Evolutionary conservation across 2,888 invertebrate species (phyloP).

Genomic region (Oligia fasciuncula): DNA sequence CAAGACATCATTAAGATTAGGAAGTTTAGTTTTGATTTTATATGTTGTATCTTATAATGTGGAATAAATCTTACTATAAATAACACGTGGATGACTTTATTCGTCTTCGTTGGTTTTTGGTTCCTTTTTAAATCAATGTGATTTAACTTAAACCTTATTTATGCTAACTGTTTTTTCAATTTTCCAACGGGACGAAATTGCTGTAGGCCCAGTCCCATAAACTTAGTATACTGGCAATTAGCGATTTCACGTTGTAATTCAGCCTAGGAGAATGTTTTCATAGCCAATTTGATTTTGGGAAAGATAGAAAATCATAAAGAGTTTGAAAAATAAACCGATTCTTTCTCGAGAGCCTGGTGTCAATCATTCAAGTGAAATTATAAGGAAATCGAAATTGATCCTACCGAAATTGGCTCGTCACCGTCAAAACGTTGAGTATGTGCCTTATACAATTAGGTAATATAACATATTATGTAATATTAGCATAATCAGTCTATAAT

Average conservation of each 20-base stretch:
- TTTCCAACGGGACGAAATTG: not conserved
- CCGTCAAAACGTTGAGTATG: not conserved
- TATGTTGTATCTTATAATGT: not conserved
- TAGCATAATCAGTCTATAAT: not conserved
- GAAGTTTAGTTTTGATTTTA: not conserved
- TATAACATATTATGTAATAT: not conserved
- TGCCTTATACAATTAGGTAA: not conserved
- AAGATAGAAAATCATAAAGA: not conserved
- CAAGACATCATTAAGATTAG: conserved; percentile 18
- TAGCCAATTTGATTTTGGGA: not conserved
- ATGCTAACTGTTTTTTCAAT: not conserved
- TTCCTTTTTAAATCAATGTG: too few relatives aligned
- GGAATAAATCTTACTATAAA: too few relatives aligned
- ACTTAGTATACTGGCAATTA: conserved; percentile 27
- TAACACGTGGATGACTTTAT: not conserved
- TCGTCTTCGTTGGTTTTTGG: not conserved
- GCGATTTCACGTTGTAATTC: conserved; percentile 21
- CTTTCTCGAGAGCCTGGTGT: too few relatives aligned
- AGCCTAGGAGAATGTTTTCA: not conserved
- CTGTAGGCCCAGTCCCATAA: conserved; percentile 7
- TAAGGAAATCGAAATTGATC: not conserved
- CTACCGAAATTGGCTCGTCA: not conserved
- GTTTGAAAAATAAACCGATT: not conserved
- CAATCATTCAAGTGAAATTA: not conserved
- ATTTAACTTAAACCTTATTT: too few relatives aligned